Conservation (phyloP, 2,888 invertebrate species). For the Cephus pygmeus region DNA sequence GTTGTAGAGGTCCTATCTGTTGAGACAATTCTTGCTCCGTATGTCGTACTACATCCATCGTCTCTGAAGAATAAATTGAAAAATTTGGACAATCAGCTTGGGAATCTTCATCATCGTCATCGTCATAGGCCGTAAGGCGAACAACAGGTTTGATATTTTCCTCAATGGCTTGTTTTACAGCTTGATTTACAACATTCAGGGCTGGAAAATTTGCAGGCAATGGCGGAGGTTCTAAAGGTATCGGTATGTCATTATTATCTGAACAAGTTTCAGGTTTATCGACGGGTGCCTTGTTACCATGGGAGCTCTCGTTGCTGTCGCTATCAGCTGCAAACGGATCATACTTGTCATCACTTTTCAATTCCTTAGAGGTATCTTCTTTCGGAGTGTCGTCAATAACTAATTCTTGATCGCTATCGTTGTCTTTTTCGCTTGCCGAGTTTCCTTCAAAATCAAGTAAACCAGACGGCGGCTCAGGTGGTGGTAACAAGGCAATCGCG, state of each 20-base stretch:
- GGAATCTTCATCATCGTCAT: conserved; percentile 70
- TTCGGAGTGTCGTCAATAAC: conserved; percentile 62
- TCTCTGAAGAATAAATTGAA: conserved; percentile 85
- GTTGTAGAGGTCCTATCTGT: conserved; percentile 58
- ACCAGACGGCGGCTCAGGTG: conserved; percentile 65
- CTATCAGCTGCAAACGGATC: conserved; percentile 61
- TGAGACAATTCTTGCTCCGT: conserved; percentile 64
- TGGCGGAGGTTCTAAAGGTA: conserved; percentile 36
- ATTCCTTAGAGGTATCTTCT: conserved; percentile 38
- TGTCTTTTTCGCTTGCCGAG: conserved; percentile 57
- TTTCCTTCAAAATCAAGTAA: conserved; percentile 62
- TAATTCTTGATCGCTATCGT: conserved; percentile 61
- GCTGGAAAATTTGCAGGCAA: conserved; percentile 35
- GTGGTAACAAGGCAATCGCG: conserved; percentile 58
- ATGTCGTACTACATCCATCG: conserved; percentile 78
- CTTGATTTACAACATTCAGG: conserved; percentile 28
- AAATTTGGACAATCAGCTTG: conserved; percentile 86
- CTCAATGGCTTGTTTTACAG: background rate
- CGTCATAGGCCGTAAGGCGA: conserved; percentile 57
- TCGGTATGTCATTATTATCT: conserved; percentile 16
- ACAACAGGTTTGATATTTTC: conserved; percentile 19
- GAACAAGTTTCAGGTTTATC: conserved; percentile 7
- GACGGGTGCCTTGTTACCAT: conserved; percentile 19
- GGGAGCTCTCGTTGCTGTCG: conserved; percentile 52
- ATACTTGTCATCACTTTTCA: conserved; percentile 50